A percentile compares a stretch with the other conserved stretches of the same genome.
Evolutionary conservation across 2,113 vertebrate species (phyloP).

Genomic region (Todiramphus chloris): DNA sequence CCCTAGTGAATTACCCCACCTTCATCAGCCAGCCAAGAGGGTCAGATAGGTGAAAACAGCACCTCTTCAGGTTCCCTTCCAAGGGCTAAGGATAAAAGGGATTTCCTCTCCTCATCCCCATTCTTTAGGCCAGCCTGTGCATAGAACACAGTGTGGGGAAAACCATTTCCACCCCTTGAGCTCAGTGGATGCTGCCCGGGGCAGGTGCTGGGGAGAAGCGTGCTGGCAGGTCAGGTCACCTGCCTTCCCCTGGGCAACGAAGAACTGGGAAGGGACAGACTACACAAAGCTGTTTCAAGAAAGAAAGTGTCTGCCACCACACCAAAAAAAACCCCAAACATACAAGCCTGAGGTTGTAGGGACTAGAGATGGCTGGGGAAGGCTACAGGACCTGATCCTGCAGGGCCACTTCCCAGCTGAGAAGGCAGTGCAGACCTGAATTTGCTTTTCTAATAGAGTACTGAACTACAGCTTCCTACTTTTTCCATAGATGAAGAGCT

Average conservation of each 20-base stretch:
- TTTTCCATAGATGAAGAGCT: background rate
- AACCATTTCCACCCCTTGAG: background rate
- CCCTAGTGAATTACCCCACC: background rate
- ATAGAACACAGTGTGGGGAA: rapidly evolving
- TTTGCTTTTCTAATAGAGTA: background rate
- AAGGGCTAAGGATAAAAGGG: background rate
- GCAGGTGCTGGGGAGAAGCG: background rate
- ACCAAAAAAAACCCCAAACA: background rate
- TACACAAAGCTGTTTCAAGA: background rate
- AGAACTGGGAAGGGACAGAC: background rate
- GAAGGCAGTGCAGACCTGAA: background rate
- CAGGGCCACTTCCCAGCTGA: background rate
- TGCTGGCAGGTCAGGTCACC: background rate
- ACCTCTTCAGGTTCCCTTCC: background rate
- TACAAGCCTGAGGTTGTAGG: rapidly evolving
- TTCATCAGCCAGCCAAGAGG: background rate
- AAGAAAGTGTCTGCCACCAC: background rate
- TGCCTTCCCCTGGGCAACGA: background rate
- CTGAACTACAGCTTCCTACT: background rate
- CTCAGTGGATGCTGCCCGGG: background rate
- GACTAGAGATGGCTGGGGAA: background rate
- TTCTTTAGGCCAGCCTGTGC: background rate
- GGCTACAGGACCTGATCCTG: background rate
- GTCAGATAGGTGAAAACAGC: background rate
- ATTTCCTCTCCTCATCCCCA: background rate